Percentiles rank a stretch among this genome's conserved stretches.
Evolutionary conservation across 2,797 vertebrate genomes (phyloP).

Genomic region (Syngnathus rostellatus): DNA sequence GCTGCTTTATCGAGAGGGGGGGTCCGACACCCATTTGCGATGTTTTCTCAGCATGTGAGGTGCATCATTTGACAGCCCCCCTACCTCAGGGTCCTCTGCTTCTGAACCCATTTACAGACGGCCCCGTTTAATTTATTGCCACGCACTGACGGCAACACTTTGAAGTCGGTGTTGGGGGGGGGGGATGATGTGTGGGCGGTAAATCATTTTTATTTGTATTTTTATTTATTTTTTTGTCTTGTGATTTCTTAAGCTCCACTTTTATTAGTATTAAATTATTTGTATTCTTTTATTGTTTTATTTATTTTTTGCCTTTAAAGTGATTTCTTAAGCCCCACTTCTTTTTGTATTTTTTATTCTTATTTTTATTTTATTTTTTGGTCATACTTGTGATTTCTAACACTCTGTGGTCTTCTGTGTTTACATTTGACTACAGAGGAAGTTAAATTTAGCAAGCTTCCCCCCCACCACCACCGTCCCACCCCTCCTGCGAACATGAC

Average conservation of each 20-base stretch:
- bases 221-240: background rate
- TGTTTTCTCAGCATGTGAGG: constrained; percentile 37
- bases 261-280: background rate
- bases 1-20: background rate
- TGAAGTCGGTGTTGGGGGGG: background rate
- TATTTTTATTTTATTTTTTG: background rate
- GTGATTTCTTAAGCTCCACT: background rate
- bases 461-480: constrained; percentile 11
- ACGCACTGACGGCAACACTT: background rate
- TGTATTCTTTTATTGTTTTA: background rate
- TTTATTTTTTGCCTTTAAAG: background rate
- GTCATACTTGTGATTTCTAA: background rate
- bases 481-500: constrained; percentile 34
- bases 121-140: background rate
- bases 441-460: constrained; percentile 46
- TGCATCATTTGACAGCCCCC: constrained; percentile 50
- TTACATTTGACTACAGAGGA: constrained; percentile 27
- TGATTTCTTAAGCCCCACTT: background rate
- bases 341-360: background rate
- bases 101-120: constrained; percentile 39
- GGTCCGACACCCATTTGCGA: background rate
- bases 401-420: constrained; percentile 6
- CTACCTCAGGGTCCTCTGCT: constrained; percentile 42
- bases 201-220: constrained; percentile 36
- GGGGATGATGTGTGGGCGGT: constrained; percentile 20